Base-by-base conservation (phyloP, 2,797 vertebrate genomes). In the Psittacula derbiana region DNA sequence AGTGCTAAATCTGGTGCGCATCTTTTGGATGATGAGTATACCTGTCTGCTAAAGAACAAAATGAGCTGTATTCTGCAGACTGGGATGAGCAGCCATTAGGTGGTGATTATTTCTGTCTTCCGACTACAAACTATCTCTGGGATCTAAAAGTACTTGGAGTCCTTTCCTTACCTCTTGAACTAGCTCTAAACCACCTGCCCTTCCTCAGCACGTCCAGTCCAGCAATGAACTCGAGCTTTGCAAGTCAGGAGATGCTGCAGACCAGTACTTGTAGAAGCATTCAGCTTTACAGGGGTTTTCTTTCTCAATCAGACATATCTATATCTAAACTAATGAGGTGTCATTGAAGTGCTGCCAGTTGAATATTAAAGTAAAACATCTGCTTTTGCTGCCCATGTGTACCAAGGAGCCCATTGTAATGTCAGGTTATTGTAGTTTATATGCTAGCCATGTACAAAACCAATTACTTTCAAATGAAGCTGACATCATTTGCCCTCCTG, bases 401-500 rank as follows among this genome's bases (percentile, higher is more conserved):
- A 21, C 40, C 0, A 0, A 86, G 87, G 57, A 73, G 69, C 75
- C 73, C 33, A 1, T 15, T 16, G 57, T 21, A 28, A 52, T 16
- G 58, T 14, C 66, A 74, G 73, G 78, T 46, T 73, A 12, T 15
- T 33, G 78, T 41, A 27, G 53, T 91, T 94, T 86, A 36, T 66
- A 96, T 93, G 91, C 95, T 14, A 79, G 47, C 62, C 95, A 20
- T 36, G 90, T 86, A 60, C 91, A 90, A 70, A 92, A 88, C 70
- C 85, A 91, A 94, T 92, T 95, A 93, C 85, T 90, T 94, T 62
- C 82, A 93, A 88, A 96, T 86, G 82, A 94, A 88, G 82, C 86
- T 94, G 92, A 90, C 89, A 93, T 94, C 87, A 84, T 73, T 76
- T 90, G 90, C 87, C 95, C 95, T 96, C 41, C 80, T 73, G 80